Base-by-base conservation (phyloP, 2,888 invertebrate species). In the Clostera curtula region DNA sequence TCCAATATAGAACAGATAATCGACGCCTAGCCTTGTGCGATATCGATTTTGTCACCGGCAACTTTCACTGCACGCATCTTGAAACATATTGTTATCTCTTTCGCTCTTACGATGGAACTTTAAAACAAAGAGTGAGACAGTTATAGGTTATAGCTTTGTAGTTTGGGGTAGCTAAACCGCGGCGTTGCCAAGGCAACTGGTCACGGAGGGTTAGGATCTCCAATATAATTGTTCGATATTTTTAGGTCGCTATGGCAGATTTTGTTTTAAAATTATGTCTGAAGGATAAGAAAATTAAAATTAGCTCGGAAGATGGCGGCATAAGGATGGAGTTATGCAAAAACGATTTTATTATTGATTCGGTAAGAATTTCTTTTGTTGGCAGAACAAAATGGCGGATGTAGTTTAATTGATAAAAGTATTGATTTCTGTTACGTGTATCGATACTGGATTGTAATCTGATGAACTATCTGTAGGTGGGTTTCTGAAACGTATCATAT, bases 1-100 rank as follows among this genome's bases (percentile, higher is more conserved):
- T 37, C 20, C 22, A 33, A 15, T 34, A 49, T 52, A 53, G 43
- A 71, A 64, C 73, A 72, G 77, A 77, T 82, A 82, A 83, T 84
- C 83, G 83, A 84, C 83, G 76, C 65, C 73, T 74, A 83, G 83
- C 83, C 84, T 84, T 84, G 83, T 75, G 80, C 77, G 80, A 83
- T 83, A 85, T 85, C 84, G 84, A 85, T 85, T 83, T 83, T 82
- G 70, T 69, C 60, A 52, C 57, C 63, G 58, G 64, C 65, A 54
- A 62, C 62, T 67, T 67, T 67, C 54, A 51, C 50, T 49, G 32
- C 47, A 50, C 57, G 56, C 45, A 63, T 43, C 6, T 16, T 30
- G 34, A 48, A 20, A 31, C 5, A 10, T 52, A 41, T 34, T n/a
- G 1, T 35, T 29, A 18, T 68, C 70, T 52, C 66, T 26, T 30